These are phyloP conservation scores for Agrotis clavis DNA, from an alignment of 2,888 invertebrate species.

Conservation along the genomic window DNA sequence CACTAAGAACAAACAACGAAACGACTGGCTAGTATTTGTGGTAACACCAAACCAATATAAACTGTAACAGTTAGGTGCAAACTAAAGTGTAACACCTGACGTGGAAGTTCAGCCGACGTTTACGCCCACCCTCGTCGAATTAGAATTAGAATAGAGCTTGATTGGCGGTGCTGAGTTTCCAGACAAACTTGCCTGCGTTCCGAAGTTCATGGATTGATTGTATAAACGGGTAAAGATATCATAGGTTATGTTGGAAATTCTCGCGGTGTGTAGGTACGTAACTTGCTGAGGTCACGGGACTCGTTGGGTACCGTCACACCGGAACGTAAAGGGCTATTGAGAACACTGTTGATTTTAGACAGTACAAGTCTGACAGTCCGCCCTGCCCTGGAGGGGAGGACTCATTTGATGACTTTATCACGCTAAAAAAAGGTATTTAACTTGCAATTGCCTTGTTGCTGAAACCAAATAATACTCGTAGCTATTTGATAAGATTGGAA, in stretches of 20 bases:
- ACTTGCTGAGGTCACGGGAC: background rate
- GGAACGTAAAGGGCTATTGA: too few relatives aligned
- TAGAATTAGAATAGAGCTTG: constrained; percentile 73
- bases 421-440: background rate
- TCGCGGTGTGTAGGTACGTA: constrained; percentile 7
- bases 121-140: constrained; percentile 61
- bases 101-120: constrained; percentile 60
- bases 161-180: constrained; percentile 67
- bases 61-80: constrained; percentile 57
- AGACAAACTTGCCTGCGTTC: constrained; percentile 60
- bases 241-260: background rate
- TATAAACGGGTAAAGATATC: constrained; percentile 39
- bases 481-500: too few relatives aligned
- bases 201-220: constrained; percentile 62
- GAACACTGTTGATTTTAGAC: too few relatives aligned
- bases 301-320: too few relatives aligned
- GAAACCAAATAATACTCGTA: background rate
- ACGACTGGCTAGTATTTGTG: constrained; percentile 39
- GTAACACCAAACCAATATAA: constrained; percentile 63
- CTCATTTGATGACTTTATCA: too few relatives aligned
- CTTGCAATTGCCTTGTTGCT: background rate
- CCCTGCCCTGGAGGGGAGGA: too few relatives aligned
- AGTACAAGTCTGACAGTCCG: too few relatives aligned
- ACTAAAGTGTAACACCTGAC: constrained; percentile 65
- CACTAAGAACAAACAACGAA: constrained; percentile 28